A percentile compares a stretch with the other conserved stretches of the same genome.
Conservation (phyloP, 2,113 vertebrate genomes). For the Tetrax tetrax region DNA sequence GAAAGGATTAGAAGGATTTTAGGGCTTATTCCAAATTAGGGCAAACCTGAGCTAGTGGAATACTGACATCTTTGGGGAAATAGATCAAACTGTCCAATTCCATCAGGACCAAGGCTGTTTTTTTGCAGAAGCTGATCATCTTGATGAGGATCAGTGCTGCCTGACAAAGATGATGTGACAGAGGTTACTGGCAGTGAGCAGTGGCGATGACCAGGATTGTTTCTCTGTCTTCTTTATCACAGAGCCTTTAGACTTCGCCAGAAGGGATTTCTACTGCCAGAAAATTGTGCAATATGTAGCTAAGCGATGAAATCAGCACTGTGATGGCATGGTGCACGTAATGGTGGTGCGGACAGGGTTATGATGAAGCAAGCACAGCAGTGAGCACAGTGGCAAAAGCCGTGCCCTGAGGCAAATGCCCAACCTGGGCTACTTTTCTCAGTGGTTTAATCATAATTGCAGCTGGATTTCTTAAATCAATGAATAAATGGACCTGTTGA, state of each 20-base stretch:
- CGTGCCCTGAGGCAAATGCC: neutral
- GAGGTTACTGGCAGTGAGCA: neutral
- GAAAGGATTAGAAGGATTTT: neutral
- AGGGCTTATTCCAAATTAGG: neutral
- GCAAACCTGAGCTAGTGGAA: neutral
- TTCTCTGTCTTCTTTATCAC: neutral
- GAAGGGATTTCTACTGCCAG: neutral
- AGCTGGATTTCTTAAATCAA: constrained; percentile 22
- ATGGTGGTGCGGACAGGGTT: neutral
- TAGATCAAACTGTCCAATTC: neutral
- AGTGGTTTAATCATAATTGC: neutral
- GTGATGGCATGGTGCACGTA: rapidly evolving
- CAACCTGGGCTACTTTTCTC: neutral
- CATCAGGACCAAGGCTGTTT: neutral
- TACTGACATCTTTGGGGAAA: neutral
- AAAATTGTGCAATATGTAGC: neutral
- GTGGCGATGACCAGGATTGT: neutral
- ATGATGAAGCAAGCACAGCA: neutral
- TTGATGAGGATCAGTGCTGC: neutral
- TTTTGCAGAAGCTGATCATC: neutral
- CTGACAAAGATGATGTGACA: neutral
- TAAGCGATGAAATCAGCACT: neutral
- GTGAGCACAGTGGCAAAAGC: neutral
- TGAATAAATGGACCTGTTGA: neutral
- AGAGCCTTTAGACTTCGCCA: neutral